phyloP scores from a whole-genome alignment of 2,888 invertebrate species.

The Stenodera caucasica region DNA sequence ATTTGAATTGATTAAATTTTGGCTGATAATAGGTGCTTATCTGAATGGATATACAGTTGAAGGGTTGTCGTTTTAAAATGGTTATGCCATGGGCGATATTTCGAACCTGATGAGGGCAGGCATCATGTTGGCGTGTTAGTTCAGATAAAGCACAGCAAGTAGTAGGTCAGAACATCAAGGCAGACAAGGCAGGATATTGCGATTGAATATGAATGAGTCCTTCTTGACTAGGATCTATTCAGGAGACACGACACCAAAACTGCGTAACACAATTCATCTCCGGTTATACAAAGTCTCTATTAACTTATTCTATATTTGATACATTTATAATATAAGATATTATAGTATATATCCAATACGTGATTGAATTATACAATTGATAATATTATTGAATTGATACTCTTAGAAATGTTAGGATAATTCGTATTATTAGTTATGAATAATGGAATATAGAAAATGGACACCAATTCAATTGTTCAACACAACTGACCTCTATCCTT shows the following conservation, averaged over 20 bases:
- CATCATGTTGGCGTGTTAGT: slow-evolving; percentile 22
- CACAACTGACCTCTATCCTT: slow-evolving; percentile 20
- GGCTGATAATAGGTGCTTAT: neutral
- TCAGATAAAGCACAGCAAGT: slow-evolving; percentile 26
- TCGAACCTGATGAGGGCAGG: slow-evolving; percentile 10
- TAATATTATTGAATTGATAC: too few relatives aligned
- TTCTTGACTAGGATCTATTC: slow-evolving; percentile 35
- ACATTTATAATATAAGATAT: slow-evolving; percentile 22
- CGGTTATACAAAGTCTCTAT: slow-evolving; percentile 38
- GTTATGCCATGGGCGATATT: neutral
- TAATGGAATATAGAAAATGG: slow-evolving; percentile 19
- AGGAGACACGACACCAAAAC: slow-evolving; percentile 35
- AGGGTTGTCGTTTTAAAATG: neutral
- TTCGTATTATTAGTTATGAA: slow-evolving; percentile 24
- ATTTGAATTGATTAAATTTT: neutral
- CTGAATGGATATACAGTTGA: neutral
- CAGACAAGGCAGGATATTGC: slow-evolving; percentile 44
- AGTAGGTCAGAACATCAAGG: slow-evolving; percentile 28
- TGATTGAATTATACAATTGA: slow-evolving; percentile 23
- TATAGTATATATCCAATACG: slow-evolving; percentile 19
- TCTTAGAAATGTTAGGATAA: slow-evolving; percentile 18
- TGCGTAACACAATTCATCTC: slow-evolving; percentile 41
- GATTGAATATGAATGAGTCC: slow-evolving; percentile 49
- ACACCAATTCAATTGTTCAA: slow-evolving; percentile 18
- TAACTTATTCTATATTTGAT: slow-evolving; percentile 32